phyloP scores from a whole-genome alignment of 1,140 invertebrate genomes.

The Oreohelix idahoensis region DNA sequence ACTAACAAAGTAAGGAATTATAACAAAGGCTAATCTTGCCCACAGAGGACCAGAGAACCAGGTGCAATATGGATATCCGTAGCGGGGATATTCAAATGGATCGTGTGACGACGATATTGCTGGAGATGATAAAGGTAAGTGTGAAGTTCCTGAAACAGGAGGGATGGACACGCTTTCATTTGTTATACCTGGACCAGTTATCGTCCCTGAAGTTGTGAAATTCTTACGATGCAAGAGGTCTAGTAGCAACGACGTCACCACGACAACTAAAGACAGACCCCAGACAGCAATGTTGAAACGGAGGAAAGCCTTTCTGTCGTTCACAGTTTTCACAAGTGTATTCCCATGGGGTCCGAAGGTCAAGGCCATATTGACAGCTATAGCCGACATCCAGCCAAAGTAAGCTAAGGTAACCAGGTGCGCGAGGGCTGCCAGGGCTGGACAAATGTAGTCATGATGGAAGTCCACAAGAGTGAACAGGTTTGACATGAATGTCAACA shows the following conservation, averaged over 20 bases:
- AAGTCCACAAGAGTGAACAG: neutral
- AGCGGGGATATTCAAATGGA: neutral
- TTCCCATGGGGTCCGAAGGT: neutral
- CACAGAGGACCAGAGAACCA: slow-evolving; percentile 11
- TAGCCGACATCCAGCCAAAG: neutral
- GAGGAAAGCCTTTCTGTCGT: neutral
- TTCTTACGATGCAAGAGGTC: neutral
- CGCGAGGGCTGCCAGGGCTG: neutral
- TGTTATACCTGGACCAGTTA: neutral
- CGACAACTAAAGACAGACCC: neutral
- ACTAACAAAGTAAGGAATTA: neutral
- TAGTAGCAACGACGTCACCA: neutral
- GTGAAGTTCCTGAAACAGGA: neutral
- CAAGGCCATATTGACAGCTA: neutral
- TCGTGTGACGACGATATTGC: neutral
- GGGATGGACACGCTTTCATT: no score
- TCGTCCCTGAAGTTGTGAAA: neutral
- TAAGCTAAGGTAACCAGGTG: neutral
- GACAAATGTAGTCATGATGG: neutral
- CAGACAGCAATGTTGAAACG: neutral
- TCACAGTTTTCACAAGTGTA: neutral
- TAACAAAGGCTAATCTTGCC: slow-evolving; percentile 1
- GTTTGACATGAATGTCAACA: neutral
- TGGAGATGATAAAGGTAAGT: neutral
- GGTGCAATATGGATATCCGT: neutral